Percentiles rank a stretch among this genome's conserved stretches.
phyloP scores from a whole-genome alignment of 92 coral and sea anemone species.

The Heteractis magnifica region DNA sequence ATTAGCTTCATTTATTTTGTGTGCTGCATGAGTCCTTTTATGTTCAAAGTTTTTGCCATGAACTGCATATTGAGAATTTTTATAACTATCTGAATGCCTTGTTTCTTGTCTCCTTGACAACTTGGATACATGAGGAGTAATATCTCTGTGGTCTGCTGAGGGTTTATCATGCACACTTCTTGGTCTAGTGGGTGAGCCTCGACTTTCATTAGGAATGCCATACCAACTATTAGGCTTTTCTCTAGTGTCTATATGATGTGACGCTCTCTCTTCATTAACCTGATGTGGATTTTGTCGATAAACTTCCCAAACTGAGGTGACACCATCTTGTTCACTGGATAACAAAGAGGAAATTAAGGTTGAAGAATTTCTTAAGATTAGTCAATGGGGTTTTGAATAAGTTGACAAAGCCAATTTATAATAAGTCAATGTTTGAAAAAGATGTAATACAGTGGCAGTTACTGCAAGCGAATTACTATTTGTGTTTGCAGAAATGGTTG shows the following conservation, averaged over 20 bases:
- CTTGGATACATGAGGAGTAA: conserved; percentile 10
- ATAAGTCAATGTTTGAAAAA: neutral
- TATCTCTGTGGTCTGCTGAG: conserved; percentile 24
- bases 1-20: neutral
- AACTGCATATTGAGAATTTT: neutral
- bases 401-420: neutral
- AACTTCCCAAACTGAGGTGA: conserved; percentile 48
- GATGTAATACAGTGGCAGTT: neutral
- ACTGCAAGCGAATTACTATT: neutral
- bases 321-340: conserved; percentile 41
- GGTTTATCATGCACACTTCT: conserved; percentile 64
- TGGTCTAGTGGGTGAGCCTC: conserved; percentile 50
- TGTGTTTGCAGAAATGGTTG: neutral
- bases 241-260: conserved; percentile 6
- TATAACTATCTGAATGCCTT: conserved; percentile 8
- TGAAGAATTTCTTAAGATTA: neutral
- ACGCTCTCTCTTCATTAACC: conserved; percentile 27
- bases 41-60: neutral
- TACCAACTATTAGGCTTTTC: conserved; percentile 61
- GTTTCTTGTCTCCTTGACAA: conserved; percentile 14
- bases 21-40: neutral
- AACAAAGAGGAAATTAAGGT: conserved; percentile 1
- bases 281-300: conserved; percentile 35
- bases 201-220: conserved; percentile 42
- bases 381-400: neutral